Conservation (phyloP, 2,888 invertebrate species). For the Plebejus melissa region DNA sequence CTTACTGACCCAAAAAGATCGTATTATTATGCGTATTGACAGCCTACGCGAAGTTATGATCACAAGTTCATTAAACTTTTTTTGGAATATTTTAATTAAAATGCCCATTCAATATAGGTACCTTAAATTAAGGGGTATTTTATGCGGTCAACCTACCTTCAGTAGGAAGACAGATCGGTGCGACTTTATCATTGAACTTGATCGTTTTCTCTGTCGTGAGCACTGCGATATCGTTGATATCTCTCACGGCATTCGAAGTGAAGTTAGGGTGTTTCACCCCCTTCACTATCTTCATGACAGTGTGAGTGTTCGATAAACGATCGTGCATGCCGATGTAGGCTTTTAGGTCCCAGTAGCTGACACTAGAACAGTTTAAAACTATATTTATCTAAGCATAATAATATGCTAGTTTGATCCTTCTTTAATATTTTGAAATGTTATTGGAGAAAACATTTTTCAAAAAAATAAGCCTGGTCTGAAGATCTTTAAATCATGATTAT, state of each 20-base stretch:
- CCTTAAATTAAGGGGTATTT: neutral
- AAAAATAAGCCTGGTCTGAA: no score
- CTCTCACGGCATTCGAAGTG: constrained; percentile 73
- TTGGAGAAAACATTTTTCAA: no score
- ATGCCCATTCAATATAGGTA: no score
- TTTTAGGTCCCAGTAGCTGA: constrained; percentile 57
- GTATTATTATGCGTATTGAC: no score
- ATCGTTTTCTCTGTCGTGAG: constrained; percentile 67
- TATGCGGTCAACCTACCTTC: constrained; percentile 43
- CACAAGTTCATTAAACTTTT: no score
- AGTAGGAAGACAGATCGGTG: constrained; percentile 73
- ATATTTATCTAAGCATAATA: neutral
- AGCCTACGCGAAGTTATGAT: no score
- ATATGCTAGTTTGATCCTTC: no score
- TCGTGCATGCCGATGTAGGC: constrained; percentile 76
- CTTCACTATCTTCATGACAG: constrained; percentile 47
- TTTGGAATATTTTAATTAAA: no score
- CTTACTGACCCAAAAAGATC: no score
- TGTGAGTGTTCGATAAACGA: constrained; percentile 54
- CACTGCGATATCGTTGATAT: constrained; percentile 79
- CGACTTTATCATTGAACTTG: constrained; percentile 61
- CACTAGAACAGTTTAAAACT: constrained; percentile 45
- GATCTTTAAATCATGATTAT: no score
- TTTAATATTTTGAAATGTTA: no score
- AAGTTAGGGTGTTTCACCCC: constrained; percentile 72